phyloP scores from a whole-genome alignment of 2,113 vertebrate genomes.

The rat (Rattus norvegicus) region DNA sequence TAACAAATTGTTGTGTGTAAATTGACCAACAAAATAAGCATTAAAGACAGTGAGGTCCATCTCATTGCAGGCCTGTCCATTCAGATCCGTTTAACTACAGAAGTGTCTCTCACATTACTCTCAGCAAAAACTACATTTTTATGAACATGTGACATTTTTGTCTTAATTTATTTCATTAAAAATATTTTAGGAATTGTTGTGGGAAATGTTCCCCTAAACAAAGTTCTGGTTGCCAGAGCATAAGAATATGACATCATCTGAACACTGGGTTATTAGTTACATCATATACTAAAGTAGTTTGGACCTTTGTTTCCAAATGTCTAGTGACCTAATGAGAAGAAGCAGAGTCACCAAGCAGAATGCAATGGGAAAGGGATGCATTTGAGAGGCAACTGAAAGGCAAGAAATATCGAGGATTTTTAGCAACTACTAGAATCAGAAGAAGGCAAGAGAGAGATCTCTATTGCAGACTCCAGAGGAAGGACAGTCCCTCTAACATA shows the following conservation, averaged over 20 bases:
- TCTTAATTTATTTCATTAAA: not conserved
- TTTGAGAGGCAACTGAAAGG: rapidly evolving
- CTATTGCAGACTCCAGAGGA: not conserved
- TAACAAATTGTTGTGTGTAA: not conserved
- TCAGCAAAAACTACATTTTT: not conserved
- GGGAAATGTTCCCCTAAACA: not conserved
- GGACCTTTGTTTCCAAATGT: not conserved
- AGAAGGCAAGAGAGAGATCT: not conserved
- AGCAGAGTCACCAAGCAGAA: not conserved
- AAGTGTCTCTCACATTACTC: not conserved
- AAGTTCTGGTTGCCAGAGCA: not conserved
- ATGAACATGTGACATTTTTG: not conserved
- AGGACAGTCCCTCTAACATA: not conserved
- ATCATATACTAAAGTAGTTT: not conserved
- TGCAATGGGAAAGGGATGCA: not conserved
- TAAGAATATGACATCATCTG: constrained; percentile 18
- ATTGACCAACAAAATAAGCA: not conserved
- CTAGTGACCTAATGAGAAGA: not conserved
- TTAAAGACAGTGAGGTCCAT: not conserved
- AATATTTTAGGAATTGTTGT: not conserved
- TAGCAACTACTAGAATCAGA: not conserved
- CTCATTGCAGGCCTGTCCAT: not conserved
- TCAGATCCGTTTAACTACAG: not conserved
- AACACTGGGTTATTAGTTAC: not conserved
- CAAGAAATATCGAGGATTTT: not conserved